phyloP scores from a whole-genome alignment of 1,140 invertebrate genomes.

The Branchinecta lynchi region DNA sequence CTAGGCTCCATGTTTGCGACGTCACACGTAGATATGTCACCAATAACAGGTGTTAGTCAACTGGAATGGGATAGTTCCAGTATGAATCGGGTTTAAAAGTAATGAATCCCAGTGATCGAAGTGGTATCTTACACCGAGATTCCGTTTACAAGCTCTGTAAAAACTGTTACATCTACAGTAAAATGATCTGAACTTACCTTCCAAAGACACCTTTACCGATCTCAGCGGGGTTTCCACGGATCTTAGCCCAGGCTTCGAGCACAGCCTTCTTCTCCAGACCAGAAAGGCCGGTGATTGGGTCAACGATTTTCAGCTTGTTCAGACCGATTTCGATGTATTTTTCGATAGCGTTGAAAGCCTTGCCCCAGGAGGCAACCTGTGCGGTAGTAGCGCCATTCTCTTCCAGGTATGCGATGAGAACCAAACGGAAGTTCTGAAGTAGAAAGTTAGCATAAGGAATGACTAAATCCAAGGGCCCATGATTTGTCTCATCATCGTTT shows the following conservation, averaged over 20 bases:
- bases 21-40: no score
- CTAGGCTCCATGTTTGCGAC: no score
- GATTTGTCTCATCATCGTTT: no score
- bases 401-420: background rate
- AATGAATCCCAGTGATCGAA: no score
- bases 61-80: no score
- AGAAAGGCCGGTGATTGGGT: background rate
- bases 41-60: no score
- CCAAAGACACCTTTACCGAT: background rate
- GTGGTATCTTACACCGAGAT: no score
- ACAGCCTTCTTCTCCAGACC: background rate
- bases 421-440: background rate
- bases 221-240: background rate
- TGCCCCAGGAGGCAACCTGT: background rate
- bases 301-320: background rate
- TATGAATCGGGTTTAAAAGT: no score
- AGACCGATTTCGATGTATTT: conserved; percentile 2
- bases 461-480: no score
- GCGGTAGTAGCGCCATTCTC: background rate
- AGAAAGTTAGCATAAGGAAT: background rate
- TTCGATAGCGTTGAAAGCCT: background rate
- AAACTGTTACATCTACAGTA: no score
- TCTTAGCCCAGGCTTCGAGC: background rate
- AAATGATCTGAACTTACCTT: background rate
- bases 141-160: no score